Base-by-base conservation (phyloP, 2,113 vertebrate species). In the Dicerorhinus sumatrensis region DNA sequence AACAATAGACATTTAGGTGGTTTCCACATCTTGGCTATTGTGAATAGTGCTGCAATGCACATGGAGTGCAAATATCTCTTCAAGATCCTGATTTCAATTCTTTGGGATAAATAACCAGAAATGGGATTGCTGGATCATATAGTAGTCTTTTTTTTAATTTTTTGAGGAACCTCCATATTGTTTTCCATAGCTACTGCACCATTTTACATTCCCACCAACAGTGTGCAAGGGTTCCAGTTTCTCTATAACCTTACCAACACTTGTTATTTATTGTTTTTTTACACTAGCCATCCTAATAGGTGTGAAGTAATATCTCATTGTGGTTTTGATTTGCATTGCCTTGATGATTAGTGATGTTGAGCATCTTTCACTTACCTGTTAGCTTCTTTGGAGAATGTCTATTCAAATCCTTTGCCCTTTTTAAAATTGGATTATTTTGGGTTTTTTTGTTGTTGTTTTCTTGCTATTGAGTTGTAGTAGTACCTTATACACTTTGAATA, bases 111-210 rank as follows among this genome's bases (percentile, higher is more conserved):
- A 85, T 84, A 42, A 21, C 82, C 36, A 77, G 29, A 86, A 93
- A 39, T n/a, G 36, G 81, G 46, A 56, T 27, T 42, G 21, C 60
- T 46, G 7, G 56, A n/a, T 77, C n/a, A 77, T 33, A n/a, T 76
- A 72, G 14, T 69, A 67, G 27, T 79, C 65, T 86, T 58, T 48
- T 93, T 93, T 77, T 85, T 79, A 86, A 79, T n/a, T 83, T 56
- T 46, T 65, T 85, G 48, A 93, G 82, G 82, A 65, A n/a, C 12
- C 9, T 75, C 27, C 29, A n/a, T 70, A 58, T 13, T 70, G 29
- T 58, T 91, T 67, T 70, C 51, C 29, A 25, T 17, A 76, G 25
- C 14, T 33, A 60, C 36, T 72, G 29, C 39, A n/a, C 54, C 54
- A 62, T 82, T 70, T 70, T 39, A 72, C 67, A 62, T 73, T 83